Base-by-base conservation (phyloP, 2,797 vertebrate genomes). In the Naso thynnoides region DNA sequence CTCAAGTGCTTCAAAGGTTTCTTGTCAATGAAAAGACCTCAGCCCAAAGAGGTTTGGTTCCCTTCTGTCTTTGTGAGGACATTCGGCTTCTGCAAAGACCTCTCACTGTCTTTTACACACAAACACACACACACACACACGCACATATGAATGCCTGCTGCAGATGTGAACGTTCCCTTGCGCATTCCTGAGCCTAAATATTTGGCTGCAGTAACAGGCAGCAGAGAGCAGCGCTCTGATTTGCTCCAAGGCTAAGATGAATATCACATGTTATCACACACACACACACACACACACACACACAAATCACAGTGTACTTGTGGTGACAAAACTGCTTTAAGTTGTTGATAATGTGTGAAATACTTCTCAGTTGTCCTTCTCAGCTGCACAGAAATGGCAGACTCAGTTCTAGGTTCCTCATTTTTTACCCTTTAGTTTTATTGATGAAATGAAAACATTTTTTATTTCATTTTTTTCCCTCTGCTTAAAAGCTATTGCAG, bases 111-210 rank as follows among this genome's bases (percentile, higher is more conserved):
- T 31, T 6, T 5, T 36, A 31, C 61, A 62, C 72, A 52, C 72
- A 59, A 50, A 55, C 68, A 66, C 73, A 73, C 67, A 69, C 72
- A 80, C 56, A 56, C 69, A 72, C 53, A 53, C 73, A 65, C 60
- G 68, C 53, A 84, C 69, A 62, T 71, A 74, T 1, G 42, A 76
- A 80, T 59, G 77, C 81, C 67, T 60, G 72, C 66, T 84, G 79
- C 88, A 91, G 70, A 90, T 88, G 81, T 86, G 78, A 87, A 73
- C 24, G 75, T 68, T 90, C 83, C 78, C 65, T 48, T 19, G 62
- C 86, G 76, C 87, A 89, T 91, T 92, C 87, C 86, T 81, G 59
- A 82, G 66, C 73, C 72, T 57, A 88, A 86, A 86, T 89, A 90
- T 86, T 88, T 88, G 88, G 87, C 87, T 72, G 80, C 73, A 74